phyloP scores from a whole-genome alignment of 2,113 vertebrate genomes.

The Gallinago paraguaiae region DNA sequence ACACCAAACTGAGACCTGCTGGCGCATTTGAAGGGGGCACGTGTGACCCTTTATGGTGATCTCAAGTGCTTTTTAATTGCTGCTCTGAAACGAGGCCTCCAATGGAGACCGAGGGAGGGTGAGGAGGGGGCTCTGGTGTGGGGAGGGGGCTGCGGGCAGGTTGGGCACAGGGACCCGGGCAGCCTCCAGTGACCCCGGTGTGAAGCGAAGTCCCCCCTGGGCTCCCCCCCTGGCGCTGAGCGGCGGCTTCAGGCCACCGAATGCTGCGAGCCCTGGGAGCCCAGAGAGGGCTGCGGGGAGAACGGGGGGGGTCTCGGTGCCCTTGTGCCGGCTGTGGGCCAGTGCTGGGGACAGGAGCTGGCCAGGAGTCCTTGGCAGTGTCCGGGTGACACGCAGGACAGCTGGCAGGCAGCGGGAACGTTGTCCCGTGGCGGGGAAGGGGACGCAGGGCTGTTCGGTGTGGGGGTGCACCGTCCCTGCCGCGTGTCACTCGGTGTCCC shows the following conservation, averaged over 20 bases:
- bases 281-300: accelerated
- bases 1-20: not conserved
- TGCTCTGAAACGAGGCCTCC: not conserved
- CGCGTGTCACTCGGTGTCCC: too few species aligned
- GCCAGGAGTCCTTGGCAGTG: not conserved
- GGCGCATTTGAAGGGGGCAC: not conserved
- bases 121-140: too few species aligned
- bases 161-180: not conserved
- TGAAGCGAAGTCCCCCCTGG: not conserved
- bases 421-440: too few species aligned
- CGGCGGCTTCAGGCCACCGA: not conserved
- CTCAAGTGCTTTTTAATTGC: not conserved
- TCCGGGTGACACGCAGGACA: accelerated
- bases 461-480: accelerated
- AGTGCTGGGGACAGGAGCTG: not conserved
- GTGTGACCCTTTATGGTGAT: not conserved
- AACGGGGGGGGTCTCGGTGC: not conserved
- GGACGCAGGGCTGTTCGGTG: not conserved
- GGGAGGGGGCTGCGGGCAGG: not conserved
- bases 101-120: not conserved
- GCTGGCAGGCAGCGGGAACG: not conserved
- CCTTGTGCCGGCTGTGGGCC: too few species aligned
- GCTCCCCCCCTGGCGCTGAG: not conserved
- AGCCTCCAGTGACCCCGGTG: not conserved
- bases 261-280: accelerated